phyloP scores from a whole-genome alignment of 1,140 invertebrate species.

The Penaeus japonicus region DNA sequence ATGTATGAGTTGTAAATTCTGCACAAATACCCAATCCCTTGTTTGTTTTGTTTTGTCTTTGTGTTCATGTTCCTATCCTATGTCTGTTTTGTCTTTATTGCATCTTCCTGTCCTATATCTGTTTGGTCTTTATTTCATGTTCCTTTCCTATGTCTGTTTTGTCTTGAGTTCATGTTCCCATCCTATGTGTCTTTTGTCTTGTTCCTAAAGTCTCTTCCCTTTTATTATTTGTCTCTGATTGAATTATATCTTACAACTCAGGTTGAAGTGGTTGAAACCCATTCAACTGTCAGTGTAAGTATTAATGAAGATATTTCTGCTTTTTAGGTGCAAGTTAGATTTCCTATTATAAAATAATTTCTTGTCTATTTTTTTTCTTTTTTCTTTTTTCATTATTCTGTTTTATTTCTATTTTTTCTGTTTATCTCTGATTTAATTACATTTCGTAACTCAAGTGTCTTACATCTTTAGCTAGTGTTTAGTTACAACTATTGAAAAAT shows the following conservation, averaged over 20 bases:
- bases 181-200: not conserved
- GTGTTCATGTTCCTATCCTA: not conserved
- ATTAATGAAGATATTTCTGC: too few relatives aligned
- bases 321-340: too few relatives aligned
- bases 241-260: too few relatives aligned
- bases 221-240: slow-evolving; percentile 1
- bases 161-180: not conserved
- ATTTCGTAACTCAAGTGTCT: too few relatives aligned
- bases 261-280: too few relatives aligned
- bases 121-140: not conserved
- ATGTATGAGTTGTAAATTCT: not conserved
- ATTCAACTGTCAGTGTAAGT: too few relatives aligned
- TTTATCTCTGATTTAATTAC: too few relatives aligned
- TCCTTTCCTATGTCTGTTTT: not conserved
- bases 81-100: not conserved
- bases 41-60: not conserved
- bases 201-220: not conserved
- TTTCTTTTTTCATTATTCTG: too few relatives aligned
- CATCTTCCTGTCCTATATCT: not conserved
- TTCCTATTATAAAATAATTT: too few relatives aligned
- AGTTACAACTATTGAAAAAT: not conserved
- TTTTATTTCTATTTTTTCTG: too few relatives aligned
- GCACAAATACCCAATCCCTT: not conserved
- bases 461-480: not conserved
- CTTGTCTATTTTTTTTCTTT: too few relatives aligned